Evolutionary conservation across 2,888 invertebrate species (phyloP), one percentile per base, ranked within the genome.

Genomic region (Apomyelois bistriatella): DNA sequence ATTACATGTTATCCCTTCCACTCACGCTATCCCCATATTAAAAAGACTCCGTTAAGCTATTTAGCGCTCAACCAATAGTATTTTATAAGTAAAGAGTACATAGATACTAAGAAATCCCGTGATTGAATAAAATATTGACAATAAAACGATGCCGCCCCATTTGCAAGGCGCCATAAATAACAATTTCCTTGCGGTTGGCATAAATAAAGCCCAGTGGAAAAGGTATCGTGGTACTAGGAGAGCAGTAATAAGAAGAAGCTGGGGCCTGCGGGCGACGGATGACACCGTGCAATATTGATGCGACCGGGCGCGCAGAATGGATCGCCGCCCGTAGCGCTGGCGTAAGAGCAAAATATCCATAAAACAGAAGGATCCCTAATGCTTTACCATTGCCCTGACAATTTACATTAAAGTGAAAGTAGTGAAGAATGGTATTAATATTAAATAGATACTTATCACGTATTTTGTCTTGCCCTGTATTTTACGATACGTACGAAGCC

Each of bases 211-310:
- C 57, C 52, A 10, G 57, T 59, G 54, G 63, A 65, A 67, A 66
- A 60, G 52, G 62, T 57, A 64, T 64, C 55, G 59, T 38, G 48
- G 62, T 59, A 74, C 74, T 57, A 70, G 69, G 72, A 56, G 59
- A 56, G 49, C 66, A 76, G 66, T 62, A 74, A 68, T 67, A 65
- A 62, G 61, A 66, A 62, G 61, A 65, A 32, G 66, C 57, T 61
- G 57, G 53, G 63, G 60, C 54, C 61, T 62, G 66, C 56, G 59
- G 54, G 54, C 57, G 64, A 70, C 65, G 59, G 54, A 53, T 56
- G 63, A 70, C 65, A 62, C 64, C 55, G 57, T 75, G 70, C 73
- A 74, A 74, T 72, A 74, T 75, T 72, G 70, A 78, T 73, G 70
- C 61, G 64, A 57, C 56, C 56, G 54, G 55, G 52, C 36, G 46